These are phyloP conservation scores for Cygnus atratus DNA, from an alignment of 2,113 vertebrate genomes.

Conservation along the genomic window DNA sequence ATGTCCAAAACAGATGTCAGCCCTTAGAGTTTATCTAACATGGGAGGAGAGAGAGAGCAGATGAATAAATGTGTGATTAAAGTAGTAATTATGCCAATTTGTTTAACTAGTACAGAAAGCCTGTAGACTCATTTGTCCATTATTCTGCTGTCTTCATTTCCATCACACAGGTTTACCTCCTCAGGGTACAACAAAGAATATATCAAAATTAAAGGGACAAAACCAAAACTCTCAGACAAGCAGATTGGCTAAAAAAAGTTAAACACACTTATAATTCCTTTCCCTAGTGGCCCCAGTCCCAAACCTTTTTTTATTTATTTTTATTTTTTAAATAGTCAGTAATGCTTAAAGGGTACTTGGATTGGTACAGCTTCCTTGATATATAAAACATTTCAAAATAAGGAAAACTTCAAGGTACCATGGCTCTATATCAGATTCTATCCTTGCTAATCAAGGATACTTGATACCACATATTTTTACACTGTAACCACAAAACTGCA, in stretches of 20 bases:
- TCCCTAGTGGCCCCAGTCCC: neutral
- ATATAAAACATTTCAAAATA: neutral
- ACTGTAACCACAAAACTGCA: neutral
- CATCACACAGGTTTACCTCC: neutral
- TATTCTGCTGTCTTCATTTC: neutral
- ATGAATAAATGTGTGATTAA: neutral
- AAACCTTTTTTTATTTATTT: neutral
- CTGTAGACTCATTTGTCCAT: neutral
- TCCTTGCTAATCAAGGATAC: neutral
- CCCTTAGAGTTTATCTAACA: neutral
- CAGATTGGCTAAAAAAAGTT: neutral
- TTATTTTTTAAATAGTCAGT: neutral
- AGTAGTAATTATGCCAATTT: neutral
- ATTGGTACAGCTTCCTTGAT: neutral
- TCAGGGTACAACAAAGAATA: neutral
- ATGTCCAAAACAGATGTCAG: neutral
- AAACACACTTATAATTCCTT: neutral
- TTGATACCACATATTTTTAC: neutral
- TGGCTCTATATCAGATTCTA: neutral
- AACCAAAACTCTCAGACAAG: neutral
- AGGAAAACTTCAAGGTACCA: neutral
- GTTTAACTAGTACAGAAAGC: neutral
- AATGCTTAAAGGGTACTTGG: accelerated
- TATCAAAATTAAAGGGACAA: neutral
- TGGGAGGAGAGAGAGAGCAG: neutral